Conservation (phyloP, 2,113 vertebrate genomes). For the Gallinago jamesoni region DNA sequence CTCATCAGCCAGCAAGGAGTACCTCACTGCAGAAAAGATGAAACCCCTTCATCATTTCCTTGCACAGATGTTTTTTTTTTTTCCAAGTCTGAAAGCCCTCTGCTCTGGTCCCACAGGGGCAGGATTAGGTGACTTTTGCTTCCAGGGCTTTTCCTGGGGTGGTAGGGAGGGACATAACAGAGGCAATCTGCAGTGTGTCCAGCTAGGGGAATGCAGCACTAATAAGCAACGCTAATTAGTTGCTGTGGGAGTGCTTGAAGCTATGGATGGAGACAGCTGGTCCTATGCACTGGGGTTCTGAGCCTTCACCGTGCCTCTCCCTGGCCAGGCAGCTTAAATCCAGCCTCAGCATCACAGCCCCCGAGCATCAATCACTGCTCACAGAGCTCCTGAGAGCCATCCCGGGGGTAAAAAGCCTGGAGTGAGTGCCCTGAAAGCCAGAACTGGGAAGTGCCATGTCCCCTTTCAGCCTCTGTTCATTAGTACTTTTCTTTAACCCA, state of each 20-base stretch:
- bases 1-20: neutral
- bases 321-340: neutral
- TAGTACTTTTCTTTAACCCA: neutral
- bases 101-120: neutral
- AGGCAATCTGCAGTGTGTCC: neutral
- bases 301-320: neutral
- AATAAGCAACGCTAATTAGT: neutral
- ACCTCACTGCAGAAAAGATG: neutral
- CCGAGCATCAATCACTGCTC: fast-evolving
- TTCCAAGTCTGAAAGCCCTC: neutral
- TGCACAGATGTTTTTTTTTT: neutral
- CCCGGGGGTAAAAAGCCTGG: neutral
- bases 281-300: neutral
- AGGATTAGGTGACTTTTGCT: neutral
- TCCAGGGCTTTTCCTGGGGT: neutral
- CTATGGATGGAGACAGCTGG: neutral
- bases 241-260: neutral
- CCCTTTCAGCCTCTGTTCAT: neutral
- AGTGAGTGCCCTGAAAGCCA: neutral
- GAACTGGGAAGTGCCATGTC: neutral
- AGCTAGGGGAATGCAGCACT: neutral
- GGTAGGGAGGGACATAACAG: fast-evolving
- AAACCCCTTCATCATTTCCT: neutral
- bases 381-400: neutral
- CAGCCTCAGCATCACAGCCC: fast-evolving